These are phyloP conservation scores for Cynodonichthys magdalenae DNA, from an alignment of 2,797 vertebrate genomes.

Conservation along the genomic window DNA sequence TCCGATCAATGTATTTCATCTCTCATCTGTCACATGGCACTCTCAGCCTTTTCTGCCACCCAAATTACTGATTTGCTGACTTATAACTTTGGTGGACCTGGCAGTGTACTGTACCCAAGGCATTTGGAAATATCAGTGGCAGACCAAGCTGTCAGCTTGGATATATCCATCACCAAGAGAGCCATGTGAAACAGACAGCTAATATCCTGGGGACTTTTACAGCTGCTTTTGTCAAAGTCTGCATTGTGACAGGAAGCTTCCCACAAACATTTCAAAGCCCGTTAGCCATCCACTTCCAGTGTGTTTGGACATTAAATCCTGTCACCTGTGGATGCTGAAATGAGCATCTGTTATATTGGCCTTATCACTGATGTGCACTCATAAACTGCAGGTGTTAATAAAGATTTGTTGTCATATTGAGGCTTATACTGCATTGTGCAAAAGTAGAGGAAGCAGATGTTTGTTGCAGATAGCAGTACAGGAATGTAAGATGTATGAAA, in stretches of 20 bases:
- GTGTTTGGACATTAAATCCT: slow-evolving; percentile 33
- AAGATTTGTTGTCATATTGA: neutral
- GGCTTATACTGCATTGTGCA: neutral
- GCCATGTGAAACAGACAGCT: slow-evolving; percentile 51
- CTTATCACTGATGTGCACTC: neutral
- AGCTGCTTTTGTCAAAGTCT: slow-evolving; percentile 49
- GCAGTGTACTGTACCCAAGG: slow-evolving; percentile 70
- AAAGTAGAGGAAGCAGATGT: neutral
- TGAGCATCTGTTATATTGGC: slow-evolving; percentile 9
- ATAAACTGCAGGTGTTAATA: neutral
- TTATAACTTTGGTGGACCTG: slow-evolving; percentile 77
- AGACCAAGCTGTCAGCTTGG: slow-evolving; percentile 56
- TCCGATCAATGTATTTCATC: slow-evolving; percentile 77
- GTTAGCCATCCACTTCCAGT: slow-evolving; percentile 29
- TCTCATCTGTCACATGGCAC: slow-evolving; percentile 70
- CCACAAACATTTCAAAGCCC: slow-evolving; percentile 49
- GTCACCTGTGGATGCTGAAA: slow-evolving; percentile 6
- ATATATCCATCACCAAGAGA: slow-evolving; percentile 63
- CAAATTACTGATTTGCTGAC: slow-evolving; percentile 82
- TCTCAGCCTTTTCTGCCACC: slow-evolving; percentile 77
- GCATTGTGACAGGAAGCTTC: slow-evolving; percentile 46
- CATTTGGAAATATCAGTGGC: slow-evolving; percentile 70
- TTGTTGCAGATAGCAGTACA: neutral
- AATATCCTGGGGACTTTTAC: slow-evolving; percentile 62
- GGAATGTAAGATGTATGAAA: neutral